A percentile compares a stretch with the other conserved stretches of the same genome.
Conservation (phyloP, 30 jellyfish, hydroid and myxozoan genomes). For the Aurelia sp. region DNA sequence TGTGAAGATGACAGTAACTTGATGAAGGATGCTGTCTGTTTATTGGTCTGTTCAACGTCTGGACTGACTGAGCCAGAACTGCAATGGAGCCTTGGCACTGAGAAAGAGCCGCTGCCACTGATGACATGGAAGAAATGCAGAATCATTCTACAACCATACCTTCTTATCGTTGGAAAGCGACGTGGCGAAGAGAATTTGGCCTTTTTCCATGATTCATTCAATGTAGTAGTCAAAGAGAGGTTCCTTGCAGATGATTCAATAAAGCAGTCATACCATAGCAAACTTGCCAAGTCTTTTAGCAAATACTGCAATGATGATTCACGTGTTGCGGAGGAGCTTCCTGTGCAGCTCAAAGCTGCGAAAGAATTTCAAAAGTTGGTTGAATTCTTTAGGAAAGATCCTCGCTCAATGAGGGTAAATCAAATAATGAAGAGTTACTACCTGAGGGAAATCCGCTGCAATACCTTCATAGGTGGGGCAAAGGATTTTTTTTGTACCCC, state of each 20-base stretch:
- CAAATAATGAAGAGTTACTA: slow-evolving; percentile 24
- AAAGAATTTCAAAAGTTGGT: slow-evolving; percentile 20
- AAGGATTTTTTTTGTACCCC: slow-evolving; percentile 60
- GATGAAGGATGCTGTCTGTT: slow-evolving; percentile 48
- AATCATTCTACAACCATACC: slow-evolving; percentile 65
- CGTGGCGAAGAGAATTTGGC: slow-evolving; percentile 75
- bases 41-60: slow-evolving; percentile 55
- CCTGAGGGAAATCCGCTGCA: slow-evolving; percentile 64
- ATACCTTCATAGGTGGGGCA: neutral
- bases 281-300: slow-evolving; percentile 32
- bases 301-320: slow-evolving; percentile 36
- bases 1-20: slow-evolving; percentile 76
- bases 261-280: slow-evolving; percentile 48
- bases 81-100: slow-evolving; percentile 65
- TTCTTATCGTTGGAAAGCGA: slow-evolving; percentile 65
- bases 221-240: slow-evolving; percentile 24
- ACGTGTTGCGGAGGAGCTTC: slow-evolving; percentile 62
- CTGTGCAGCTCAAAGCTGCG: slow-evolving; percentile 48
- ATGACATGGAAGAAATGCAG: slow-evolving; percentile 74
- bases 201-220: slow-evolving; percentile 77
- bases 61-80: slow-evolving; percentile 86
- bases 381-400: slow-evolving; percentile 62
- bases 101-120: slow-evolving; percentile 65
- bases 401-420: slow-evolving; percentile 29
- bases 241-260: slow-evolving; percentile 2